Evolutionary conservation across 2,113 vertebrate species (phyloP).

Genomic region (Saccopteryx leptura): DNA sequence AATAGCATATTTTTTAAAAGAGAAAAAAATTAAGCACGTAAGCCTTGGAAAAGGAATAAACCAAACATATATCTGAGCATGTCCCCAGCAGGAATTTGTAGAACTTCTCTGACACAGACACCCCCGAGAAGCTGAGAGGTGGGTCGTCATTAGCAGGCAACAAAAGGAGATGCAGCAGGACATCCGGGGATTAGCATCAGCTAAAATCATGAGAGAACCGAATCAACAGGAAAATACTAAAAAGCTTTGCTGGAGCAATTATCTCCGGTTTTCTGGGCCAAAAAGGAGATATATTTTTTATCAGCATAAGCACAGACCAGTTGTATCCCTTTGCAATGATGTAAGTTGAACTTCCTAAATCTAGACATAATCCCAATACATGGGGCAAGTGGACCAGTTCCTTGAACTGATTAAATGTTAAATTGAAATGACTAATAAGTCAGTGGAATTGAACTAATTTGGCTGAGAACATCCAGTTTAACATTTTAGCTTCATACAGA

Average conservation of each 20-base stretch:
- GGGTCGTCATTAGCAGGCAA: not conserved
- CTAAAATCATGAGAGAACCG: not conserved
- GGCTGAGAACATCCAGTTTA: not conserved
- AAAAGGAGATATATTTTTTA: constrained; percentile 63
- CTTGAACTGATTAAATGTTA: not conserved
- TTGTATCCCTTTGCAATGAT: not conserved
- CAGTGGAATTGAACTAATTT: constrained; percentile 3
- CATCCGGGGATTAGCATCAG: not conserved
- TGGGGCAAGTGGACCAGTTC: not conserved
- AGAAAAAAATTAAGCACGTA: not conserved
- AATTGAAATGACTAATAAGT: not conserved
- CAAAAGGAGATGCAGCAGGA: not conserved
- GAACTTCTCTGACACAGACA: not conserved
- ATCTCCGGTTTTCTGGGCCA: not conserved
- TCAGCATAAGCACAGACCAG: constrained; percentile 27
- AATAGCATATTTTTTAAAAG: not conserved
- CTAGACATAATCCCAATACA: not conserved
- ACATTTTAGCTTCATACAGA: not conserved
- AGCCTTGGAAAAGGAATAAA: not conserved
- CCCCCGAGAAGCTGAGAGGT: not conserved
- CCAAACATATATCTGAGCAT: not conserved
- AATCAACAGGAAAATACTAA: constrained; percentile 9
- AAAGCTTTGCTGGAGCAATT: not conserved
- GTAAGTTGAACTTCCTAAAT: not conserved
- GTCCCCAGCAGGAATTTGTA: not conserved